phyloP scores from a whole-genome alignment of 2,888 invertebrate genomes.

The Heliconius hortense region DNA sequence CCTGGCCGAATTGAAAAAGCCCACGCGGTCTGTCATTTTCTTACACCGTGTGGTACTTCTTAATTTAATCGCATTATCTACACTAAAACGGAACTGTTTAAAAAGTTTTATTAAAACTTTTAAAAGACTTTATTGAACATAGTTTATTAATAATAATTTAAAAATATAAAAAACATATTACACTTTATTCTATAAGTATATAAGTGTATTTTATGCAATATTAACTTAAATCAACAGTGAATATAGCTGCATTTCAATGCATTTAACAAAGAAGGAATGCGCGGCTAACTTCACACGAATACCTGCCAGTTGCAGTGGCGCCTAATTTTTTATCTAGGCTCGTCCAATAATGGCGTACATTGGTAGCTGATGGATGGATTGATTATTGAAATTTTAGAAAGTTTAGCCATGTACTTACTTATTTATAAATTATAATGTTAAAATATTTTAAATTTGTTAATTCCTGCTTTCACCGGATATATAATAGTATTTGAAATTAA shows the following conservation, averaged over 20 bases:
- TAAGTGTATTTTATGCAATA: conserved; percentile 62
- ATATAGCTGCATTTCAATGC: conserved; percentile 30
- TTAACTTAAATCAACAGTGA: conserved; percentile 39
- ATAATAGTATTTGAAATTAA: background rate
- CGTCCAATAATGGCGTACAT: conserved; percentile 27
- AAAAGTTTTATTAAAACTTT: conserved; percentile 58
- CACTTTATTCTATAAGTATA: conserved; percentile 58
- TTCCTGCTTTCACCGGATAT: conserved; percentile 8
- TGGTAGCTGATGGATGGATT: conserved; percentile 3
- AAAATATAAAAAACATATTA: conserved; percentile 50
- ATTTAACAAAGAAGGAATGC: conserved; percentile 43
- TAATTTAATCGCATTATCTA: conserved; percentile 64
- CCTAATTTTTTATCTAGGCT: conserved; percentile 32
- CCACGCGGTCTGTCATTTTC: conserved; percentile 54
- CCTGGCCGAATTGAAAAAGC: conserved; percentile 65
- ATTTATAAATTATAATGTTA: background rate
- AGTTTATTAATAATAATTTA: background rate
- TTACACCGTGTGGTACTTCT: conserved; percentile 62
- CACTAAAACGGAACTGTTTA: conserved; percentile 64
- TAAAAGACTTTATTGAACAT: conserved; percentile 47
- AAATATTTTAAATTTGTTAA: background rate
- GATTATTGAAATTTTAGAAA: conserved; percentile 32
- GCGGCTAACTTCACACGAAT: conserved; percentile 54
- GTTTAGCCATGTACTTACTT: conserved; percentile 9
- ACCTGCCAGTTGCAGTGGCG: conserved; percentile 35